Evolutionary conservation across 2,888 invertebrate genomes (phyloP).

Genomic region (Parasteatoda lunata): DNA sequence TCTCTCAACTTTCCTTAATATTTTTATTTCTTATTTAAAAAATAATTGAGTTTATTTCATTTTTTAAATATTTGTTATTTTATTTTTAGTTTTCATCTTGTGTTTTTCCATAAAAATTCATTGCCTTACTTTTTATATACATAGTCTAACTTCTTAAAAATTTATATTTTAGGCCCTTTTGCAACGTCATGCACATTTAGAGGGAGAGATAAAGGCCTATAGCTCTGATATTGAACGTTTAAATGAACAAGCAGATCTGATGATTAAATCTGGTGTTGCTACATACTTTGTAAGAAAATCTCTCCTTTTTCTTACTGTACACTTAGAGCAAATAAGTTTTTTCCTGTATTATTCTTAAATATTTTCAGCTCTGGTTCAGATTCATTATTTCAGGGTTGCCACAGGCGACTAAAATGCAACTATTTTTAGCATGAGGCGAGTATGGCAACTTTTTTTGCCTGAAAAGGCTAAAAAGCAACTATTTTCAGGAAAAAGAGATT

Average conservation of each 20-base stretch:
- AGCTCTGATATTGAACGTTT: conserved; percentile 88
- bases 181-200: conserved; percentile 88
- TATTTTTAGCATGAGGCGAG: too few species aligned
- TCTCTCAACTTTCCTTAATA: not conserved
- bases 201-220: conserved; percentile 92
- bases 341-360: too few species aligned
- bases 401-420: too few species aligned
- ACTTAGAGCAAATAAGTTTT: too few species aligned
- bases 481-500: too few species aligned
- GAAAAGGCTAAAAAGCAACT: too few species aligned
- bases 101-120: not conserved
- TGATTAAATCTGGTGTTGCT: conserved; percentile 85
- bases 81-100: not conserved
- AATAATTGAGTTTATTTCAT: not conserved
- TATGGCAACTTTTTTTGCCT: too few species aligned
- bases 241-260: conserved; percentile 84
- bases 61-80: not conserved
- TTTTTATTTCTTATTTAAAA: not conserved
- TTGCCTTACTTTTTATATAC: not conserved
- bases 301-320: too few species aligned
- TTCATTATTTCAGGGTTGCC: too few species aligned
- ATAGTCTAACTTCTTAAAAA: not conserved
- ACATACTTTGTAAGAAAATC: conserved; percentile 77
- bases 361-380: too few species aligned
- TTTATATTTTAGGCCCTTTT: conserved; percentile 79